Base-by-base conservation (phyloP, 1,140 invertebrate genomes). In the Diorhabda sublineata region DNA sequence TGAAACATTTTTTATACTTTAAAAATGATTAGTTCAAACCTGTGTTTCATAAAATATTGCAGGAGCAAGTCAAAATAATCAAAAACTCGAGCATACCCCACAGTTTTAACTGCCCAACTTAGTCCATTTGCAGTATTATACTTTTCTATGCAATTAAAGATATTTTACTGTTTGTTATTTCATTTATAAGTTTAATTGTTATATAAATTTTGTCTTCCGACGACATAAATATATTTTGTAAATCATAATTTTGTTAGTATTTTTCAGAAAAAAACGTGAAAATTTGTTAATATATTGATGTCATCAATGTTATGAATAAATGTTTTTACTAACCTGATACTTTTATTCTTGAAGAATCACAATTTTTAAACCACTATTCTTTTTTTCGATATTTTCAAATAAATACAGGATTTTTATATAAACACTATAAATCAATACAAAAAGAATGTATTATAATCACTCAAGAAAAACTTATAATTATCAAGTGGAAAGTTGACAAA, bases 161-260 rank as follows among this genome's bases (percentile, higher is more conserved):
- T 52, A 8, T 52, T 52, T 52, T 52, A 52, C 6, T 52, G 47
- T 52, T 52, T 26, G 26, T 8, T 52, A 6, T 52, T n/a, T 52
- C 6, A 8, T 52, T 52, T 52, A 8, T n/a, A n/a, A 52, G 47
- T 52, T 52, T 52, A 52, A 3, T 52, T 52, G 47, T 52, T 52
- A 52, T 52, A 52, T 52, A 52, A 8, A 52, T 52, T 52, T 52
- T 52, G 47, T 52, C 47, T 52, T 52, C 47, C 47, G n/a, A 52
- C 47, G n/a, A 52, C 47, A 52, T 8, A 52, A 3, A 52, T n/a
- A 52, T 52, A 52, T 52, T 52, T 52, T 52, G 47, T 52, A n/a
- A 52, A 52, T 8, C 47, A 8, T n/a, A 52, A n/a, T n/a, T 52
- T 8, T 6, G 47, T n/a, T 52, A 52, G 47, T n/a, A 52, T 52